Base-by-base conservation (phyloP, 2,888 invertebrate species). In the Eupithecia dodoneata region DNA sequence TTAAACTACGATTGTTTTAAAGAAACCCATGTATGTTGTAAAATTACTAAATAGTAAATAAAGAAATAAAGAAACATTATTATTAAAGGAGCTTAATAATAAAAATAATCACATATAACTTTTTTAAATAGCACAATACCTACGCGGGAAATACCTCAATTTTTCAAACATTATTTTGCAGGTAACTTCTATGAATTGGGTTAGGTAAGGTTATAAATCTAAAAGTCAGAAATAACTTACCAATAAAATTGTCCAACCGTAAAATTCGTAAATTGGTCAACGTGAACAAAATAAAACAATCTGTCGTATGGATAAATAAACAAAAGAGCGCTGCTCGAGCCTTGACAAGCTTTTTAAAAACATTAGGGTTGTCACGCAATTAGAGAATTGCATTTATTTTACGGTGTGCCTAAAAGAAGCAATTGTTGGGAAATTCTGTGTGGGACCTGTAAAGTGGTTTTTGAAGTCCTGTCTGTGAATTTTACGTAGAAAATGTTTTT, bases 281-380 rank as follows among this genome's bases (percentile, higher is more conserved):
- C 80, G 80, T 79, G 80, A 78, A 77, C 80, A 82, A 78, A 81
- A 87, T 89, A 85, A 90, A 89, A 87, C 91, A 92, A 91, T 91
- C 89, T 91, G 91, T 88, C 88, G 88, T 88, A 84, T 85, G 86
- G 30, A 30, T 30, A 88, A 91, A 85, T 85, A 87, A 88, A 91
- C 88, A 90, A 88, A 90, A 89, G 88, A 86, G 89, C 88, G 83
- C 87, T 70, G 77, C 69, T 52, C 63, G 13, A 52, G 74, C 73
- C 72, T 79, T 78, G 80, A 77, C 81, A 83, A 66, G 81, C 79
- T 81, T 82, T 74, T 74, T 73, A 87, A 87, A 83, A 84, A 82
- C 71, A n/a, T 3, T 79, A 91, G 91, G 91, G 92, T 77, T 91
- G 89, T 41, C 86, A 80, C 75, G 13, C 47, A 70, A 70, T 70